These are phyloP conservation scores for Ichneumon xanthorius DNA, from an alignment of 2,888 invertebrate species.

Conservation along the genomic window DNA sequence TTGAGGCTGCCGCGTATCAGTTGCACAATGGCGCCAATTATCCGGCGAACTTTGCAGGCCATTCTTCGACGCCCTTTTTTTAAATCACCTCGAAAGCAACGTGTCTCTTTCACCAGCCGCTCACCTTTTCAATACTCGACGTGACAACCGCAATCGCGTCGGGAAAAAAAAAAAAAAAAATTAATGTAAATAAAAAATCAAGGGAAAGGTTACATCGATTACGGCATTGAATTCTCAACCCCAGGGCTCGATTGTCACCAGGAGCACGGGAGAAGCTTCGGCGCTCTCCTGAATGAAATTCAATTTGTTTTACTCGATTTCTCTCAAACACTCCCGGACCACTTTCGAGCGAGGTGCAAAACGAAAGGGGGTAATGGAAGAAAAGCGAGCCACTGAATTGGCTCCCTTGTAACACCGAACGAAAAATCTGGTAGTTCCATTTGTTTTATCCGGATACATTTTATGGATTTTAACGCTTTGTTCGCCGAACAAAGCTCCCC, in stretches of 20 bases:
- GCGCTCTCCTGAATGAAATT: slow-evolving; percentile 1
- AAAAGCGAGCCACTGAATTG: slow-evolving; percentile 5
- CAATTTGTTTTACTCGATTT: slow-evolving; percentile 9
- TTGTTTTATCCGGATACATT: slow-evolving; percentile 7
- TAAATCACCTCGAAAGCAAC: not conserved
- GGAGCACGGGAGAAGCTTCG: not conserved
- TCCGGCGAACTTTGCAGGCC: slow-evolving; percentile 21
- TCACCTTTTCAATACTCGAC: not conserved
- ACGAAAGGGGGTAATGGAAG: not conserved
- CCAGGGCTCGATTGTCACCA: slow-evolving; percentile 15
- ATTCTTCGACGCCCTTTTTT: slow-evolving; percentile 33
- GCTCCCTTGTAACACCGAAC: slow-evolving; percentile 1
- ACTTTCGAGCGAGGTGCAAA: not conserved
- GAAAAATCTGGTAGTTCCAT: slow-evolving; percentile 1
- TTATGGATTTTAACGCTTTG: not conserved
- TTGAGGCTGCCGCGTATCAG: slow-evolving; percentile 11
- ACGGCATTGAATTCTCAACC: slow-evolving; percentile 19
- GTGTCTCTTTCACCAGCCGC: slow-evolving; percentile 11
- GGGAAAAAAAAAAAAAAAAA: slow-evolving; percentile 20
- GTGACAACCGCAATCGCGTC: slow-evolving; percentile 7
- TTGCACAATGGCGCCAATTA: slow-evolving; percentile 43
- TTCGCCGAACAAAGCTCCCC: not conserved
- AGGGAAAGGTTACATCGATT: slow-evolving; percentile 23
- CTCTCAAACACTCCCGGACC: not conserved
- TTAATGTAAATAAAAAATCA: not conserved